phyloP scores from a whole-genome alignment of 2,113 vertebrate species.

The Pica pica region DNA sequence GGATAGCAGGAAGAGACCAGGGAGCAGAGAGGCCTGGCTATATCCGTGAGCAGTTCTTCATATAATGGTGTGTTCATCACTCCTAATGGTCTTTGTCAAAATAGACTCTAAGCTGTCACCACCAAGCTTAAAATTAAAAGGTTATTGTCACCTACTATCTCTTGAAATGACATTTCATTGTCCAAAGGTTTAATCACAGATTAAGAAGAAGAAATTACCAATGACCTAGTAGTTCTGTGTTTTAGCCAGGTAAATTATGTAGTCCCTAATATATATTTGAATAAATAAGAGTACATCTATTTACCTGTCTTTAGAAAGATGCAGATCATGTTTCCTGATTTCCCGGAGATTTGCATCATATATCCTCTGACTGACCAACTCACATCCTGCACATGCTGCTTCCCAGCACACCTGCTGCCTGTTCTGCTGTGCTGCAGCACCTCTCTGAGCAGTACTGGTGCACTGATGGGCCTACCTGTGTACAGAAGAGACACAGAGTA shows the following conservation, averaged over 20 bases:
- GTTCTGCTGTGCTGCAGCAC: not conserved
- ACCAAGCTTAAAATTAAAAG: not conserved
- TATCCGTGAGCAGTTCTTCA: not conserved
- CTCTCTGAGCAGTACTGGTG: not conserved
- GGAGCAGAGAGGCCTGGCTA: not conserved
- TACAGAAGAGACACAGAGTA: not conserved
- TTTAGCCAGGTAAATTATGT: not conserved
- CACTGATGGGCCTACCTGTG: not conserved
- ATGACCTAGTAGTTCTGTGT: not conserved
- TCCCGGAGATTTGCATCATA: not conserved
- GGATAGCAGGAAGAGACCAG: not conserved
- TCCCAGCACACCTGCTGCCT: not conserved
- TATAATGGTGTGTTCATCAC: not conserved
- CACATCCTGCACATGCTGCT: not conserved
- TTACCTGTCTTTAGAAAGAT: not conserved
- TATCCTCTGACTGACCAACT: not conserved
- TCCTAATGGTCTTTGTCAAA: not conserved
- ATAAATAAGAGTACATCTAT: not conserved
- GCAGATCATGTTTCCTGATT: not conserved
- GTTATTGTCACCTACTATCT: not conserved
- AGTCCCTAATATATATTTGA: not conserved
- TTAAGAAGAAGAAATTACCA: not conserved
- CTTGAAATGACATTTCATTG: not conserved
- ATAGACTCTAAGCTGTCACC: not conserved
- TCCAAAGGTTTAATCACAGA: not conserved